Base-by-base conservation (phyloP, 2,888 invertebrate genomes). In the Heptascelio sp. region DNA sequence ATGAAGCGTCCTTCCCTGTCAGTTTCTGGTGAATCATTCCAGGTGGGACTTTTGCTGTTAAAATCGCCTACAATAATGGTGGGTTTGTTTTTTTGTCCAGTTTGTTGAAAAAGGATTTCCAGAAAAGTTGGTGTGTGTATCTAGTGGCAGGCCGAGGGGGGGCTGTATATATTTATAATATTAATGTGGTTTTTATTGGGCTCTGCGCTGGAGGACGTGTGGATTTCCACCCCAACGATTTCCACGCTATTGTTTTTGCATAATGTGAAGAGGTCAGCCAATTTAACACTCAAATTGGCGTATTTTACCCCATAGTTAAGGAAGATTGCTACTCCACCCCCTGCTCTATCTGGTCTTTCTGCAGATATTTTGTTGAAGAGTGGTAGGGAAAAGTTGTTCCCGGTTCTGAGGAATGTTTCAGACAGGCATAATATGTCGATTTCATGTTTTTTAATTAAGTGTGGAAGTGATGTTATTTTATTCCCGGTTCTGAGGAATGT, bases 1-100 rank as follows among this genome's bases (percentile, higher is more conserved):
- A 65, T 19, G 3, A 9, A 5, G 19, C 21, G 30, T 21, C 65
- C 65, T 34, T 65, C 51, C 2, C 13, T 9, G 13, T 65, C 21
- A 25, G 13, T 0, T 8, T 51, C 17, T 15, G 30, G 8, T 11
- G 0, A 1, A 19, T 17, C n/a, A 15, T 49, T 37, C 70, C 70
- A 70, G 6, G 57, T 1, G 11, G 70, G 43, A 30, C 25, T 68
- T n/a, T 68, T 68, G 21, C 55, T 55, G 25, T 68, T 68, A 21
- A 68, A 68, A n/a, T 68, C 68, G 9, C 68, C 68, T 15, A 55
- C 1, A 34, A 68, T 23, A 51, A 68, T 15, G 30, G 2, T 1
- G 17, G n/a, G n/a, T 55, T 49, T 17, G 15, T 26, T 1, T 46
- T n/a, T 5, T 64, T 64, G 8, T 26, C 43, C 2, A 64, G 8